Evolutionary conservation across 1,140 invertebrate genomes (phyloP).

Genomic region (Macrocentrus cingulum): DNA sequence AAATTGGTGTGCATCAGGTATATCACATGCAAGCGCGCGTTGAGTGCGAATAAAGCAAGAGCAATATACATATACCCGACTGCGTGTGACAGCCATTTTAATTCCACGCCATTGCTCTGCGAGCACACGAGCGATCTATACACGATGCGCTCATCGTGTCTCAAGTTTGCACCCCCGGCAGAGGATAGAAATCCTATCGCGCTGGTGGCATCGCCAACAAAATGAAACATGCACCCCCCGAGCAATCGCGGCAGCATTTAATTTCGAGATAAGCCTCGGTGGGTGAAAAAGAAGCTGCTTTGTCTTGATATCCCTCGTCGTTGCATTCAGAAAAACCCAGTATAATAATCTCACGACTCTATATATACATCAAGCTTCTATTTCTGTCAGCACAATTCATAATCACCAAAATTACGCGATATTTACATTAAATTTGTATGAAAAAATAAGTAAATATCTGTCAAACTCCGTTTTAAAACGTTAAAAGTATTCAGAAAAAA

Average conservation of each 20-base stretch:
- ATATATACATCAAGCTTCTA: too few species aligned
- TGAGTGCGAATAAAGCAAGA: neutral
- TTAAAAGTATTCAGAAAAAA: too few species aligned
- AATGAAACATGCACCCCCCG: slow-evolving; percentile 39
- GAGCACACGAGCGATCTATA: too few species aligned
- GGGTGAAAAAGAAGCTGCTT: slow-evolving; percentile 18
- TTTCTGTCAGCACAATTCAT: too few species aligned
- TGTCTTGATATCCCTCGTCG: slow-evolving; percentile 17
- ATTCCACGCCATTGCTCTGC: too few species aligned
- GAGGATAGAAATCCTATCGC: slow-evolving; percentile 25
- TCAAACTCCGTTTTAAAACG: too few species aligned
- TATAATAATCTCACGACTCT: too few species aligned
- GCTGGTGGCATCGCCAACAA: slow-evolving; percentile 43
- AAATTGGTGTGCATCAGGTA: neutral
- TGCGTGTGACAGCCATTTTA: slow-evolving; percentile 54
- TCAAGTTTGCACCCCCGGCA: too few species aligned
- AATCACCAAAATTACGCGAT: too few species aligned
- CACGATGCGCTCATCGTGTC: slow-evolving; percentile 32
- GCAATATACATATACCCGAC: slow-evolving; percentile 30
- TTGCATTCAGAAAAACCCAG: neutral
- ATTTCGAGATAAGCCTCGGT: slow-evolving; percentile 44
- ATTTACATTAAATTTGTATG: too few species aligned
- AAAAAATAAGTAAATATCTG: too few species aligned
- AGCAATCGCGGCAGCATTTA: slow-evolving; percentile 48
- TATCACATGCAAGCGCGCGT: neutral